A percentile compares a stretch with the other conserved stretches of the same genome.
Conservation (phyloP, 2,113 vertebrate genomes). For the Athene cunicularia region DNA sequence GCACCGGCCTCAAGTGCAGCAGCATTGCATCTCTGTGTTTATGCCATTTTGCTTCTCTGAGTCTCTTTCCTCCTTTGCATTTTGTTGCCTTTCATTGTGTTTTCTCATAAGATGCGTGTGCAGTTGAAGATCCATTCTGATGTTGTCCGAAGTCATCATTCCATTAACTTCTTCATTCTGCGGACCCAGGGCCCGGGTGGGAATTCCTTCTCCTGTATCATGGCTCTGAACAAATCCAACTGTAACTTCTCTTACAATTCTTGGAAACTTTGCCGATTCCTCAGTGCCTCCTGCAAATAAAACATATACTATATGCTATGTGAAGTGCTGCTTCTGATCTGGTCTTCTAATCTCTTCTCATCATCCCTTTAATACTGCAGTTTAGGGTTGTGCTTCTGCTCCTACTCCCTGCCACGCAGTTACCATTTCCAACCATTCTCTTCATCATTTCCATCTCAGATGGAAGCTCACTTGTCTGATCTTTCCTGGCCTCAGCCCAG, state of each 20-base stretch:
- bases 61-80: background rate
- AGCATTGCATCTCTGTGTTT: fast-evolving
- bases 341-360: background rate
- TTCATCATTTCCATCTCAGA: background rate
- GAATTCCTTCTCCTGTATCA: background rate
- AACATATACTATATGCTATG: background rate
- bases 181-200: background rate
- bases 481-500: background rate
- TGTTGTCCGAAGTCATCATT: background rate
- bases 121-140: background rate
- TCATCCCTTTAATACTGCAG: background rate
- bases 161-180: background rate
- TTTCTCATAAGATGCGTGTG: background rate
- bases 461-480: background rate
- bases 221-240: background rate
- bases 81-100: background rate
- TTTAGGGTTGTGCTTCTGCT: background rate
- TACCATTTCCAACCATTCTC: background rate
- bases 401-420: background rate
- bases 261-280: background rate
- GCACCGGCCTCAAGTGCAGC: background rate
- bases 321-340: background rate
- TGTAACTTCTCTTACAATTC: background rate
- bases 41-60: background rate
- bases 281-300: background rate